These are phyloP conservation scores for Gallinago paraguaiae DNA, from an alignment of 2,113 vertebrate genomes.

Conservation along the genomic window DNA sequence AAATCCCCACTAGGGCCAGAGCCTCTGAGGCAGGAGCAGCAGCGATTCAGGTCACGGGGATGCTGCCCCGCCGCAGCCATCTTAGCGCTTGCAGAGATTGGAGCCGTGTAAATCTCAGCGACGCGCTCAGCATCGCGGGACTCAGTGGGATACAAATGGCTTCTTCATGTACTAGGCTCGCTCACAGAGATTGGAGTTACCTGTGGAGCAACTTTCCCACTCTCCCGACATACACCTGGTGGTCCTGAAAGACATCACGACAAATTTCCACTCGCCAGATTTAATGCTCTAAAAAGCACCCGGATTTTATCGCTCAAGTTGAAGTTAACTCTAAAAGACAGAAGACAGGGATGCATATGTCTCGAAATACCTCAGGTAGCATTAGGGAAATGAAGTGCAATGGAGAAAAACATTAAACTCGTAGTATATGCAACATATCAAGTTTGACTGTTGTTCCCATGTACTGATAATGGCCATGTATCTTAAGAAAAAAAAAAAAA, in stretches of 20 bases:
- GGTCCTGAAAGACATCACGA: constrained; percentile 74
- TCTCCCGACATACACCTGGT: constrained; percentile 79
- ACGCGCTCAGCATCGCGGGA: constrained; percentile 25
- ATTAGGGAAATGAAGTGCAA: constrained; percentile 62
- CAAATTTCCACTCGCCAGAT: constrained; percentile 78
- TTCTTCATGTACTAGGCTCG: constrained; percentile 80
- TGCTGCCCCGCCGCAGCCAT: background rate
- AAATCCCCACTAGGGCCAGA: background rate
- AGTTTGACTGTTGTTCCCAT: constrained; percentile 18
- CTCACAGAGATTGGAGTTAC: constrained; percentile 75
- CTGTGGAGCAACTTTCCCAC: constrained; percentile 73
- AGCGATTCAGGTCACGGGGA: constrained; percentile 30
- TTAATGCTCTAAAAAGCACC: constrained; percentile 91
- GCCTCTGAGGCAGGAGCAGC: constrained; percentile 45
- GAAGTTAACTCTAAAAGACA: constrained; percentile 89
- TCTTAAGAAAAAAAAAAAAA: background rate
- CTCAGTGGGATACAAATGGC: constrained; percentile 90
- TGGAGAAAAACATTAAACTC: constrained; percentile 50
- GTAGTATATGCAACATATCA: constrained; percentile 48
- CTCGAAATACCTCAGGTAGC: constrained; percentile 37
- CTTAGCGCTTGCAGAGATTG: constrained; percentile 19
- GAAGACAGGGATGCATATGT: constrained; percentile 46
- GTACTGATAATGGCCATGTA: constrained; percentile 27
- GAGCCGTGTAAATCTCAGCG: constrained; percentile 74
- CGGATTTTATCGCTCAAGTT: constrained; percentile 76